Conservation (phyloP, 2,888 invertebrate genomes). For the Galerucella calmariensis region DNA sequence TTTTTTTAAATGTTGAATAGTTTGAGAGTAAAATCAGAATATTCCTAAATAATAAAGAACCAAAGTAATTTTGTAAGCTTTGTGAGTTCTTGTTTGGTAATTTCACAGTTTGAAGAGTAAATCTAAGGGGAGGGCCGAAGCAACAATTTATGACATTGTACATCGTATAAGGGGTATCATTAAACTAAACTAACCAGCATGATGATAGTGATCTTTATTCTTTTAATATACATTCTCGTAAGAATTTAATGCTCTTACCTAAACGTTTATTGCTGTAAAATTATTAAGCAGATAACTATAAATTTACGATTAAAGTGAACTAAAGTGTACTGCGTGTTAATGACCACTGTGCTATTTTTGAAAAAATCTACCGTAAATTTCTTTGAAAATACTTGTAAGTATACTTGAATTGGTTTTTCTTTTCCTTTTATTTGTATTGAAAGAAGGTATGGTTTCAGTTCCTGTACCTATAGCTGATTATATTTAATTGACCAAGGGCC, state of each 20-base stretch:
- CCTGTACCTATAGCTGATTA: background rate
- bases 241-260: slow-evolving; percentile 11
- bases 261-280: slow-evolving; percentile 1
- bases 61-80: background rate
- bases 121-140: slow-evolving; percentile 13
- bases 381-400: background rate
- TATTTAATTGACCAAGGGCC: background rate
- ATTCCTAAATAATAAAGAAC: background rate
- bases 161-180: slow-evolving; percentile 24
- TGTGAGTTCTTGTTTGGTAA: background rate
- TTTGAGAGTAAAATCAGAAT: slow-evolving; percentile 8
- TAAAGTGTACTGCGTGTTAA: background rate
- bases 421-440: background rate
- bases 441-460: background rate
- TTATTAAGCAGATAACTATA: slow-evolving; percentile 5
- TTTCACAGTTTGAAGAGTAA: slow-evolving; percentile 16
- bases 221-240: slow-evolving; percentile 20
- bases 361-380: background rate
- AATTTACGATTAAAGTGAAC: slow-evolving; percentile 1
- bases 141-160: slow-evolving; percentile 19
- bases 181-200: slow-evolving; percentile 19
- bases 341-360: background rate
- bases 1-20: no score
- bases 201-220: slow-evolving; percentile 19
- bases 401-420: background rate